Percentiles rank a stretch among this genome's conserved stretches.
Evolutionary conservation across 2,888 invertebrate species (phyloP).

Genomic region (Agrotis segetum): DNA sequence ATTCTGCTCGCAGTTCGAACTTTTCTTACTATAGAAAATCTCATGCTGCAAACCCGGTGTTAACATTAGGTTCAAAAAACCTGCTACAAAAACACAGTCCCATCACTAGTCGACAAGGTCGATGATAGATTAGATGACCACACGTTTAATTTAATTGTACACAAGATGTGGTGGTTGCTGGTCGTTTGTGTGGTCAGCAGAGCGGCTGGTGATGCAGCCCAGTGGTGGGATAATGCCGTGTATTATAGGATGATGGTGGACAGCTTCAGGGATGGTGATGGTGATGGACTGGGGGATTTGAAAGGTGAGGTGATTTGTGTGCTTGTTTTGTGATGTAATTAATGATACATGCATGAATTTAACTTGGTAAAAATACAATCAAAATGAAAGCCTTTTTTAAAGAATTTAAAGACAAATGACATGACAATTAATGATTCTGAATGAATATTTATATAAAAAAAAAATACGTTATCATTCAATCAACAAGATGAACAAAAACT

Average conservation of each 20-base stretch:
- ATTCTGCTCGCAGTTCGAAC: too few relatives aligned
- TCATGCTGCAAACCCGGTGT: too few relatives aligned
- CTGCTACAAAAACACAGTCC: slow-evolving; percentile 16
- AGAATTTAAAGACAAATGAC: background rate
- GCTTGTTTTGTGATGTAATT: background rate
- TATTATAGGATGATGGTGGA: slow-evolving; percentile 96
- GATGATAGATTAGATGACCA: slow-evolving; percentile 10
- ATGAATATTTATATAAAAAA: background rate
- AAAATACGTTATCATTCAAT: background rate
- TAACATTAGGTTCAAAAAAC: background rate
- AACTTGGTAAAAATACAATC: background rate
- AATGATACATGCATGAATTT: background rate
- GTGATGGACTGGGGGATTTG: slow-evolving; percentile 97
- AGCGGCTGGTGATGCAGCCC: slow-evolving; percentile 54
- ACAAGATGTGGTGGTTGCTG: slow-evolving; percentile 73
- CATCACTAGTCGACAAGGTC: slow-evolving; percentile 58
- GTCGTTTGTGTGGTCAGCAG: slow-evolving; percentile 68
- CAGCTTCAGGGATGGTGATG: slow-evolving; percentile 95
- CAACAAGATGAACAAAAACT: too few relatives aligned
- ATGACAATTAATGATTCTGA: background rate
- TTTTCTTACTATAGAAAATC: too few relatives aligned
- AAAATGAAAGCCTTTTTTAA: background rate
- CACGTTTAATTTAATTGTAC: slow-evolving; percentile 38
- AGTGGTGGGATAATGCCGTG: slow-evolving; percentile 95
- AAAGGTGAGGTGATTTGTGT: slow-evolving; percentile 87